Conservation (phyloP, 2,113 vertebrate species). For the Tor tambroides region DNA sequence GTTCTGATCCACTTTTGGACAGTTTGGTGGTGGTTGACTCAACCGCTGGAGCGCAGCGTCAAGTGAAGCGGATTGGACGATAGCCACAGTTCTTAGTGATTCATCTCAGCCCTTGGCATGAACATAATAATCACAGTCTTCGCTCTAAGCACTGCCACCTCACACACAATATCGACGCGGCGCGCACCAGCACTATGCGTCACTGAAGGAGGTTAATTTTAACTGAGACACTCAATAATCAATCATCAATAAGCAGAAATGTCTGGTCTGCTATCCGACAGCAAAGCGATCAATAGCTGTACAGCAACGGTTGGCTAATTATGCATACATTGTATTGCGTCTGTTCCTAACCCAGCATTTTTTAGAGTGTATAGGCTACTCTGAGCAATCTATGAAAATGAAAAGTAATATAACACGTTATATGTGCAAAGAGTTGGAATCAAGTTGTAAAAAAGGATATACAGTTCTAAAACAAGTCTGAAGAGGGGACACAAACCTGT, state of each 20-base stretch:
- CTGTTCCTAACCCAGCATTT: too few relatives aligned
- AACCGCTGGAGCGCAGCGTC: not conserved
- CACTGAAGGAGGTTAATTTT: not conserved
- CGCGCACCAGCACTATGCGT: not conserved
- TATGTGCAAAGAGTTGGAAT: too few relatives aligned
- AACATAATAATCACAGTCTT: conserved; percentile 1
- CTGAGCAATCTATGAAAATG: too few relatives aligned
- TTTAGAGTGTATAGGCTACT: too few relatives aligned
- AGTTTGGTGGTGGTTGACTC: not conserved
- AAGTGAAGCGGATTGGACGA: not conserved
- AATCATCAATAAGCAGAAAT: not conserved
- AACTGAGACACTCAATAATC: not conserved
- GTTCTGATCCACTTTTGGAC: not conserved
- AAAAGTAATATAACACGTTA: too few relatives aligned
- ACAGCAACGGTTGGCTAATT: too few relatives aligned
- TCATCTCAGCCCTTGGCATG: not conserved
- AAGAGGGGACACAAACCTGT: too few relatives aligned
- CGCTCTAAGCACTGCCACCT: not conserved
- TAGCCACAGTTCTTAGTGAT: not conserved
- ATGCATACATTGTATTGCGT: too few relatives aligned
- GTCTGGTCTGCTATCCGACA: not conserved
- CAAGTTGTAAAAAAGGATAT: too few relatives aligned
- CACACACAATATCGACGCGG: too few relatives aligned
- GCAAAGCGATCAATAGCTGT: too few relatives aligned
- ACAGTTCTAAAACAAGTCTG: too few relatives aligned